Percentiles rank a stretch among this genome's conserved stretches.
Evolutionary conservation across 1,140 invertebrate genomes (phyloP).

Genomic region (Cecropterus lyciades): DNA sequence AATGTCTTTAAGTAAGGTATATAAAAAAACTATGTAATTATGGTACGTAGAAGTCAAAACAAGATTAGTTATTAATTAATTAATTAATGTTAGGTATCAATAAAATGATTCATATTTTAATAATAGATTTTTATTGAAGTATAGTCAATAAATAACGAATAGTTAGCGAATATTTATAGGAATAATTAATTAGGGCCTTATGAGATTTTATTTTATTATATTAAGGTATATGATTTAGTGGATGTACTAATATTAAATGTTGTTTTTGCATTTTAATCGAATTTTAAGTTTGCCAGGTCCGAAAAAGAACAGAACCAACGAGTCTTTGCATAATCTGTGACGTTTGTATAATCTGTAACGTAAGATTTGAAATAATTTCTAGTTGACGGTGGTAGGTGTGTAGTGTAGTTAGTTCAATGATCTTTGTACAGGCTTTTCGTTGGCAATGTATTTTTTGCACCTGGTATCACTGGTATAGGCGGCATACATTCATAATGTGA

Average conservation of each 20-base stretch:
- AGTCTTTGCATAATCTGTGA: constrained; percentile 44
- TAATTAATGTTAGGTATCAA: no score
- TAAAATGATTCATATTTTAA: no score
- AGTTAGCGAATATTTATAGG: no score
- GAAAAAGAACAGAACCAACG: constrained; percentile 79
- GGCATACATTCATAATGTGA: constrained; percentile 27
- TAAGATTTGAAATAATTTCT: constrained; percentile 39
- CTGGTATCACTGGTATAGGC: constrained; percentile 54
- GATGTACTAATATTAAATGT: constrained; percentile 29
- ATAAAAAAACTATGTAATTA: no score
- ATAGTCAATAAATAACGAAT: no score
- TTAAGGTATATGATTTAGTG: background rate
- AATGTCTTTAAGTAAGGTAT: no score
- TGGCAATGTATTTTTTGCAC: constrained; percentile 81
- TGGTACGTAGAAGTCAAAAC: no score
- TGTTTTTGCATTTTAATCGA: constrained; percentile 37
- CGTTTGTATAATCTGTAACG: constrained; percentile 6
- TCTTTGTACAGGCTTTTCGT: constrained; percentile 63
- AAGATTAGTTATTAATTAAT: no score
- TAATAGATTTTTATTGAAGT: no score
- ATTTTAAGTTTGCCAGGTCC: constrained; percentile 72
- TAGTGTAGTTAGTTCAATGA: constrained; percentile 57
- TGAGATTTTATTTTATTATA: no score
- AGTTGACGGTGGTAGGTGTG: constrained; percentile 58
- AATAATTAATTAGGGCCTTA: no score